Percentiles rank a stretch among this genome's conserved stretches.
phyloP scores from a whole-genome alignment of 2,888 invertebrate genomes.

The Phymatocera aterrima region DNA sequence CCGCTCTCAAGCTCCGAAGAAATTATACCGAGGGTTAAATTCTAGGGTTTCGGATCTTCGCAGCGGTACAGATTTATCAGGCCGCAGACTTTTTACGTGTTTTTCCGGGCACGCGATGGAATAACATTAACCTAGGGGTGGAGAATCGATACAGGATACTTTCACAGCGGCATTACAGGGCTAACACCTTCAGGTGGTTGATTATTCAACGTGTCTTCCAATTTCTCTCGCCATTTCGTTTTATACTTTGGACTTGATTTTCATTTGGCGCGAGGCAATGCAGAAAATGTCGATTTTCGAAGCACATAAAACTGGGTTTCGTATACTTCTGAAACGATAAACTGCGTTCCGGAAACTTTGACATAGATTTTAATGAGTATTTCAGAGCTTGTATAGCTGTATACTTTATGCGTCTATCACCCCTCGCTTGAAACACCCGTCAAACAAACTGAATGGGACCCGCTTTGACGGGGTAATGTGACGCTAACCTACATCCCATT shows the following conservation, averaged over 20 bases:
- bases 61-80: too few relatives aligned
- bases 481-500: constrained; percentile 51
- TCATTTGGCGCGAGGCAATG: background rate
- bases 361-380: background rate
- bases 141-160: constrained; percentile 18
- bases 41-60: background rate
- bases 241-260: background rate
- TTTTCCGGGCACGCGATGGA: constrained; percentile 26
- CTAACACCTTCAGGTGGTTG: background rate
- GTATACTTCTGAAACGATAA: background rate
- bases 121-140: constrained; percentile 29
- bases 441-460: constrained; percentile 33
- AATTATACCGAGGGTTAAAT: too few relatives aligned
- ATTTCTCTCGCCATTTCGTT: too few relatives aligned
- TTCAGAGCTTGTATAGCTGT: background rate
- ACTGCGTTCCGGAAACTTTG: background rate
- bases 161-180: background rate
- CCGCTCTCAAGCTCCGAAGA: too few relatives aligned
- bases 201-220: too few relatives aligned
- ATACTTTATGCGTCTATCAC: too few relatives aligned
- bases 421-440: background rate
- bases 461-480: constrained; percentile 45
- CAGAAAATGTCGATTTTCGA: background rate
- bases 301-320: background rate
- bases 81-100: constrained; percentile 7